Evolutionary conservation across 2,888 invertebrate genomes (phyloP), one percentile per base, ranked within the genome.

Genomic region (Nemapogon koenigi): DNA sequence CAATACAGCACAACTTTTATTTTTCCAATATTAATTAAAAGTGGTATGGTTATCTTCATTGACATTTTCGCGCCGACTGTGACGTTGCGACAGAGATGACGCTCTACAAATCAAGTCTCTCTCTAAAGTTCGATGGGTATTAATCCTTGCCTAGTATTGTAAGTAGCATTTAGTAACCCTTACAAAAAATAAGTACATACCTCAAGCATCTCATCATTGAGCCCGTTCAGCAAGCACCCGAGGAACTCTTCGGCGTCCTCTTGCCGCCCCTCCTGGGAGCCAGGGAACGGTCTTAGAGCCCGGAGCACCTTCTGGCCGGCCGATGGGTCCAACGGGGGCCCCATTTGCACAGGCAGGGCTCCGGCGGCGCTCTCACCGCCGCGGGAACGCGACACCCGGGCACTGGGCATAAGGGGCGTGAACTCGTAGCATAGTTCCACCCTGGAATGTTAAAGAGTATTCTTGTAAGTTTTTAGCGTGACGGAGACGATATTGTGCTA

Each of bases 221-320:
- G 84, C 16, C 92, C 92, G 71, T 97, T 97, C 16, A 98, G 82
- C 44, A 97, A 82, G 61, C 91, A 94, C 4, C 94, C 91, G 2
- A 97, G 83, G 71, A 97, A 97, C 63, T 98, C 97, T 66, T 98
- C 97, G 0, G 97, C 97, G 71, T 98, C 97, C 61, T 97, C 97
- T 65, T 97, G 97, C 14, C 93, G 82, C 0, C 95, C 97, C 62
- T 94, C 93, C 37, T 91, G 88, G 13, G 71, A 70, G 46, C 76
- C 79, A 10, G 68, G 65, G 64, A 76, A 76, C 50, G 88, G 85
- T 2, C 90, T 82, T 25, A 89, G 84, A 30, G 89, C 88, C 45
- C 90, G 85, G 54, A 96, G 81, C 72, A 95, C 87, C 46, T 89
- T 88, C 55, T 93, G 90, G 11, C 95, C 90, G 49, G 90, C 89